Percentiles rank a stretch among this genome's conserved stretches.
Evolutionary conservation across 2,888 invertebrate species (phyloP).

Genomic region (Oligia strigilis): DNA sequence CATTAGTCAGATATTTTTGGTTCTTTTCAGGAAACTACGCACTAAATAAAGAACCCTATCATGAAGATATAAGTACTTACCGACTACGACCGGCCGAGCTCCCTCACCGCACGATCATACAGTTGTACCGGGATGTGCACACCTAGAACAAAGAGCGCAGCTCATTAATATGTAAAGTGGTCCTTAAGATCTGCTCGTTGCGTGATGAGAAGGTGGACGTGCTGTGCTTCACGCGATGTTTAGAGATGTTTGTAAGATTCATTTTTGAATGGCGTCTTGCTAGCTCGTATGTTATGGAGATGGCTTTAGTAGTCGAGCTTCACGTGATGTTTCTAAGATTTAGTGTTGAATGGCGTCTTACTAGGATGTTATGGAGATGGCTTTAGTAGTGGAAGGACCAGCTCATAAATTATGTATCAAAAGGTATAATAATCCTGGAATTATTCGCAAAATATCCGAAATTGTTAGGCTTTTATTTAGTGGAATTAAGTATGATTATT

Average conservation of each 20-base stretch:
- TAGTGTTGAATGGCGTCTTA: not conserved
- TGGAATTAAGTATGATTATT: not conserved
- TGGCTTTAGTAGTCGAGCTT: not conserved
- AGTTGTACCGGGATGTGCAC: conserved; percentile 38
- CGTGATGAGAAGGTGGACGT: conserved; percentile 32
- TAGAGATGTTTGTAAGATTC: not conserved
- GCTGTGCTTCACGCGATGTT: conserved; percentile 42
- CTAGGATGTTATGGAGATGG: not conserved
- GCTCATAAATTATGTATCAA: not conserved
- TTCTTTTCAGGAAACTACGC: not conserved
- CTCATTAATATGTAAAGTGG: conserved; percentile 64
- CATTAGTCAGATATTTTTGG: not conserved
- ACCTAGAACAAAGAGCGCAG: conserved; percentile 62
- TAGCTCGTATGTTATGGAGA: not conserved
- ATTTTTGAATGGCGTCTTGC: not conserved
- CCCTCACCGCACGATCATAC: conserved; percentile 64
- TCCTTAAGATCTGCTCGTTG: conserved; percentile 33
- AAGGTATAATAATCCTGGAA: not conserved
- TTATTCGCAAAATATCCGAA: not conserved
- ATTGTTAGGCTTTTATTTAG: not conserved
- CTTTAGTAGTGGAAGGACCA: not conserved
- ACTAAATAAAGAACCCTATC: not conserved
- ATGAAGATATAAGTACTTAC: conserved; percentile 46
- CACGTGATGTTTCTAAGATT: conserved; percentile 36
- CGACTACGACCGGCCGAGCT: conserved; percentile 66